phyloP scores from a whole-genome alignment of 2,888 invertebrate species.

The Netelia melanura region DNA sequence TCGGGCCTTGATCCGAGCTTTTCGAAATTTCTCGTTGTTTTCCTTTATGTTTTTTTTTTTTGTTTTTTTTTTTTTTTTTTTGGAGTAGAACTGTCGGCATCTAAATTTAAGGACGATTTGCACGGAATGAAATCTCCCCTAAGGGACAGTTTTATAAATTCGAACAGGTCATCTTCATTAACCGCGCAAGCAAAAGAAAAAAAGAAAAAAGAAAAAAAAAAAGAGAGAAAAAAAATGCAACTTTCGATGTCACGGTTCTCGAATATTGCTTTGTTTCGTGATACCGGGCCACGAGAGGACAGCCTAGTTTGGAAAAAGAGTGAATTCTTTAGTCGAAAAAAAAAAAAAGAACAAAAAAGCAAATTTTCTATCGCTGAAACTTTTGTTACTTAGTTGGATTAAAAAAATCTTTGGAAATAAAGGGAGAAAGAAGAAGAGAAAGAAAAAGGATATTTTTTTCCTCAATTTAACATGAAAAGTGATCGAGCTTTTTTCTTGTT shows the following conservation, averaged over 20 bases:
- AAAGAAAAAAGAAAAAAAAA: constrained; percentile 2
- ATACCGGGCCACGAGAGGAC: constrained; percentile 72
- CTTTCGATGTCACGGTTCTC: constrained; percentile 74
- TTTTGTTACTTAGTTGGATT: background rate
- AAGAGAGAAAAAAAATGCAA: constrained; percentile 65
- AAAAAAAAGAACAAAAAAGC: constrained; percentile 32
- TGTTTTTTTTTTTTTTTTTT: constrained; percentile 74
- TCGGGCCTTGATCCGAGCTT: constrained; percentile 15
- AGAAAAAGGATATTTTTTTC: background rate
- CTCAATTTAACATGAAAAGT: constrained; percentile 23
- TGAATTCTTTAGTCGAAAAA: constrained; percentile 1
- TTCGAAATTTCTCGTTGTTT: constrained; percentile 61
- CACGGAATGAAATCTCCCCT: constrained; percentile 82
- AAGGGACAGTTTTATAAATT: constrained; percentile 82
- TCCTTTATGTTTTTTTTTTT: constrained; percentile 72
- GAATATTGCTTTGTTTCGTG: constrained; percentile 72
- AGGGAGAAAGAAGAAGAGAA: background rate
- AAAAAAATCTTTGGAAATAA: background rate
- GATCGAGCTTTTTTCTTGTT: constrained; percentile 6
- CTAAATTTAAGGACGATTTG: constrained; percentile 81
- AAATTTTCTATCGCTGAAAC: background rate
- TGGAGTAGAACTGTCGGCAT: constrained; percentile 80
- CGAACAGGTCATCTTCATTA: constrained; percentile 72
- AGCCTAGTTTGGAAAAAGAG: constrained; percentile 33
- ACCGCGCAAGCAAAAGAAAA: constrained; percentile 67